Evolutionary conservation across 2,113 vertebrate genomes (phyloP).

Genomic region (Ceuthmochares aereus): DNA sequence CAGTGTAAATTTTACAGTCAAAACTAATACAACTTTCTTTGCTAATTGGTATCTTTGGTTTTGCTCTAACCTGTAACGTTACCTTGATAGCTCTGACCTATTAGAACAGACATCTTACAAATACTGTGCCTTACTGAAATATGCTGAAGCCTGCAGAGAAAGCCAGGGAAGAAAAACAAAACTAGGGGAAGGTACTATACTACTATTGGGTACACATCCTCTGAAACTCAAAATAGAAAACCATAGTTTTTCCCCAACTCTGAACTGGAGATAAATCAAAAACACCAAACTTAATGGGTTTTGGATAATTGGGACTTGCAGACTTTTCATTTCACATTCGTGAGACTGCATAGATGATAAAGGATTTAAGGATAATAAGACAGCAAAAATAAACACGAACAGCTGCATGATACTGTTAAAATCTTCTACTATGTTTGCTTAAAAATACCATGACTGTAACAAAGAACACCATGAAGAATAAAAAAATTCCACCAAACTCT

Average conservation of each 20-base stretch:
- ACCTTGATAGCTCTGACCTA: not conserved
- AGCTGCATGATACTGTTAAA: not conserved
- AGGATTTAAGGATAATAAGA: not conserved
- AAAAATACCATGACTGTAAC: not conserved
- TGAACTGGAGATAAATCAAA: rapidly evolving
- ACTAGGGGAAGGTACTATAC: not conserved
- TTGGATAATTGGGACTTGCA: not conserved
- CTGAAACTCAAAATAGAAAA: not conserved
- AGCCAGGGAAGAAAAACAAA: not conserved
- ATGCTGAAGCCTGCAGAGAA: not conserved
- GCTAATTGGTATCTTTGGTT: not conserved
- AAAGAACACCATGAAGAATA: not conserved
- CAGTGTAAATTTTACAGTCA: not conserved
- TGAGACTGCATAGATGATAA: not conserved
- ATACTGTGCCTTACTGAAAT: not conserved
- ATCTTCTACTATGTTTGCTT: not conserved
- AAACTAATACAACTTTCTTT: not conserved
- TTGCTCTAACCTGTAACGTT: not conserved
- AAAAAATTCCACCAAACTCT: not conserved
- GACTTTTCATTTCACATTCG: not conserved
- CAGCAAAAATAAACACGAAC: not conserved
- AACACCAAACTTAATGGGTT: not conserved
- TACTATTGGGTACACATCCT: too few relatives aligned
- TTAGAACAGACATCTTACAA: not conserved
- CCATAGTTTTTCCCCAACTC: not conserved